These are phyloP conservation scores for Prietella phreatophila DNA, from an alignment of 2,113 vertebrate genomes.

Conservation along the genomic window DNA sequence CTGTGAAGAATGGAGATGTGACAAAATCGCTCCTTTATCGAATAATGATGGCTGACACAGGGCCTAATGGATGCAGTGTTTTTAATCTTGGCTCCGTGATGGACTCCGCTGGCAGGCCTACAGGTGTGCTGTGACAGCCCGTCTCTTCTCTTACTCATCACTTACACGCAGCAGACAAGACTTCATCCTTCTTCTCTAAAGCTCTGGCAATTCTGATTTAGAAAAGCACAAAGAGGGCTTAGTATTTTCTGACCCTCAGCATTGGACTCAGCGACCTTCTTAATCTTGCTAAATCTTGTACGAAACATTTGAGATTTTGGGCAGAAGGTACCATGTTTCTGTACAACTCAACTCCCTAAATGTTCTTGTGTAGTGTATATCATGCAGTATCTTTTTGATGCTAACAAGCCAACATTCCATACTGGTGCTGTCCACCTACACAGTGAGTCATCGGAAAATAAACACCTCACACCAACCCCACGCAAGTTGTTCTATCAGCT, in stretches of 20 bases:
- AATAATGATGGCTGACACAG: constrained; percentile 75
- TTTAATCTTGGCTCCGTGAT: constrained; percentile 61
- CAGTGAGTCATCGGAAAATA: constrained; percentile 33
- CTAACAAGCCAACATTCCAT: constrained; percentile 19
- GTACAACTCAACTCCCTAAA: not conserved
- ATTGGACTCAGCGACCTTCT: not conserved
- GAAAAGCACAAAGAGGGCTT: constrained; percentile 10
- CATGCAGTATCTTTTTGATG: not conserved
- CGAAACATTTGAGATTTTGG: not conserved
- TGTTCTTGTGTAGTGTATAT: not conserved
- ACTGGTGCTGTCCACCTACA: constrained; percentile 33
- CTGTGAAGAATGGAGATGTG: constrained; percentile 76
- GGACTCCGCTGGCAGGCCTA: constrained; percentile 60
- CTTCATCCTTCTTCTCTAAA: constrained; percentile 31
- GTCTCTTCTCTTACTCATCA: constrained; percentile 51
- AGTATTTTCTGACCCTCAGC: not conserved
- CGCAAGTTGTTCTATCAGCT: constrained; percentile 29
- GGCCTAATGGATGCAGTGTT: constrained; percentile 71
- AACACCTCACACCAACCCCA: constrained; percentile 36
- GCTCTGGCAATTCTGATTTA: not conserved
- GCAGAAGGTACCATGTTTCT: not conserved
- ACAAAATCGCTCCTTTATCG: constrained; percentile 75
- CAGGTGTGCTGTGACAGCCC: constrained; percentile 64
- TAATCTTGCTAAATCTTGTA: not conserved
- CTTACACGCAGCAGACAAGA: constrained; percentile 35